Evolutionary conservation across 2,113 vertebrate species (phyloP).

Genomic region (Pygoscelis antarcticus): DNA sequence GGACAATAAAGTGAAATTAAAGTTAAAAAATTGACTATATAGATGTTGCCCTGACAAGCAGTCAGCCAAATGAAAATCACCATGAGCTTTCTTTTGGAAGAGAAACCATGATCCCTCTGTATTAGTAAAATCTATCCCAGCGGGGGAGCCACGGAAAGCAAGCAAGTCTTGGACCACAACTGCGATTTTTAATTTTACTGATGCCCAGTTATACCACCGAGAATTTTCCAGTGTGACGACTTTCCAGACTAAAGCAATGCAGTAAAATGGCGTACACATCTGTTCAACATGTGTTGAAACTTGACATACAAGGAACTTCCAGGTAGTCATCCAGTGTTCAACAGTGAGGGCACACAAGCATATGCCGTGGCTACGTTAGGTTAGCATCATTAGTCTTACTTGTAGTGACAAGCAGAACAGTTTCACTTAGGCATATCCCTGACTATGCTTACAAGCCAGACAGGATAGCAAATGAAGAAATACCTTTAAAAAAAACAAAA

Average conservation of each 20-base stretch:
- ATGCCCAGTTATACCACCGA: neutral
- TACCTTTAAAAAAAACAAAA: neutral
- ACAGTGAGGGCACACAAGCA: neutral
- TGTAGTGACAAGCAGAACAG: neutral
- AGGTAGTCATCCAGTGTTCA: neutral
- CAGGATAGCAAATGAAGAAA: neutral
- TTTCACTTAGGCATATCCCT: neutral
- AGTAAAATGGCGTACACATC: accelerated
- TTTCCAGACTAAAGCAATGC: neutral
- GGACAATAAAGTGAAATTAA: neutral
- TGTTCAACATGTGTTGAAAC: neutral
- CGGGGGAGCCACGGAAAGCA: neutral
- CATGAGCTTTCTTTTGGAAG: neutral
- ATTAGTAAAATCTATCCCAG: neutral
- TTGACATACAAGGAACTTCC: neutral
- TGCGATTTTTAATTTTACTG: neutral
- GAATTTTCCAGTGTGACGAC: neutral
- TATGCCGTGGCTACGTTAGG: no score
- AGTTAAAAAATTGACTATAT: neutral
- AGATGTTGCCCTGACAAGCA: neutral
- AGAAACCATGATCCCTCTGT: neutral
- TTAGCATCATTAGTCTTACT: neutral
- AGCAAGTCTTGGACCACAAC: neutral
- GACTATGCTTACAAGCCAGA: neutral
- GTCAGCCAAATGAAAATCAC: neutral